phyloP scores from a whole-genome alignment of 2,113 vertebrate genomes.

The Neomonachus schauinslandi region DNA sequence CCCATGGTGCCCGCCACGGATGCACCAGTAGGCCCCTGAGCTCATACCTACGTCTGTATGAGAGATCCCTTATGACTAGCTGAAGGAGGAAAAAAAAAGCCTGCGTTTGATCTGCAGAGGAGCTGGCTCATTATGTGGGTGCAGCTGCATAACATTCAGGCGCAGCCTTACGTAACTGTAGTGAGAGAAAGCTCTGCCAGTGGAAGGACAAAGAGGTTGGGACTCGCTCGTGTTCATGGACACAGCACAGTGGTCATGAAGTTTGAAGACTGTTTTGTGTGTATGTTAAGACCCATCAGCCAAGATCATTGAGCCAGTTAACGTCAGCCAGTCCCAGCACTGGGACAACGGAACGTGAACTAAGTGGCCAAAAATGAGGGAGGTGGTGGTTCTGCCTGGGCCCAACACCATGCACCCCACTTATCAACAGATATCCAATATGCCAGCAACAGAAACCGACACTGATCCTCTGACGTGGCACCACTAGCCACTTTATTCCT shows the following conservation, averaged over 20 bases:
- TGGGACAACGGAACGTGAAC: background rate
- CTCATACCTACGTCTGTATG: background rate
- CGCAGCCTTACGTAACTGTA: background rate
- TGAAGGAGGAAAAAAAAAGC: background rate
- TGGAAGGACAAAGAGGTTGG: background rate
- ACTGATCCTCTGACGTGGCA: background rate
- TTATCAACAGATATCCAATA: background rate
- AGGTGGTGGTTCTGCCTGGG: background rate
- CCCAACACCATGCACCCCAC: background rate
- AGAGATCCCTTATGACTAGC: background rate
- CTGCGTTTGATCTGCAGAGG: background rate
- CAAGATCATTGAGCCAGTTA: background rate
- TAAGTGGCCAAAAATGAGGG: background rate
- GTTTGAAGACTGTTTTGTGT: background rate
- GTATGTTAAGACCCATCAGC: background rate
- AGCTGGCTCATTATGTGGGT: background rate
- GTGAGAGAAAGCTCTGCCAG: background rate
- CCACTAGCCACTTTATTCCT: background rate
- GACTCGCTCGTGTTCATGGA: background rate
- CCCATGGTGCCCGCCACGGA: too few relatives aligned
- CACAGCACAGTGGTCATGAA: background rate
- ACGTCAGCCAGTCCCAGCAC: background rate
- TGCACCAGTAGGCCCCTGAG: background rate
- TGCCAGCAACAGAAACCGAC: background rate
- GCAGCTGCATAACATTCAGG: background rate